Percentiles rank a stretch among this genome's conserved stretches.
These are phyloP conservation scores for Mythimna ferrago DNA, from an alignment of 2,888 invertebrate species.

Conservation along the genomic window DNA sequence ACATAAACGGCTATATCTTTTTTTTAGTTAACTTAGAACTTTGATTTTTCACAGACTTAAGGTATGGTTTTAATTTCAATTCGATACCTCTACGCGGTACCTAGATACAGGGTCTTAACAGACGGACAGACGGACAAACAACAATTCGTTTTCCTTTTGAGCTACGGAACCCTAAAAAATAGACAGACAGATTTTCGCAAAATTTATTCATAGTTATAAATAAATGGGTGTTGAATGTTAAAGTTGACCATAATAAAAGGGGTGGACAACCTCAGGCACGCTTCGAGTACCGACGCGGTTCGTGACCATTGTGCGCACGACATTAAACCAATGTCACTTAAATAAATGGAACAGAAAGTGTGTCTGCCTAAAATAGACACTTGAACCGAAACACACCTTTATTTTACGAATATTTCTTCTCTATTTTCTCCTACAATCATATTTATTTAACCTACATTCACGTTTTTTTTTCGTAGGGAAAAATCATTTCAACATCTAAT, in stretches of 20 bases:
- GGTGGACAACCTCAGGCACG: neutral
- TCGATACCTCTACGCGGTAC: too few relatives aligned
- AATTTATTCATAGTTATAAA: neutral
- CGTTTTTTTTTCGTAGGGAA: neutral
- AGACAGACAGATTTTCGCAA: neutral
- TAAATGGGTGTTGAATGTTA: neutral
- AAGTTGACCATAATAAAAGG: neutral
- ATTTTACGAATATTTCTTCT: neutral
- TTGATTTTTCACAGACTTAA: too few relatives aligned
- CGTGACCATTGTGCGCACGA: slow-evolving; percentile 2
- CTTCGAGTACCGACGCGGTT: neutral
- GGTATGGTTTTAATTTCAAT: too few relatives aligned
- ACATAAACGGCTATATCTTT: too few relatives aligned
- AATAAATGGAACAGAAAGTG: neutral
- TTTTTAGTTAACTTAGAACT: too few relatives aligned
- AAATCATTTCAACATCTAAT: neutral
- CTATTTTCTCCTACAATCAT: neutral
- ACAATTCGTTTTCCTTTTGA: too few relatives aligned
- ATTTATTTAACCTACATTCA: neutral
- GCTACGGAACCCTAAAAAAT: too few relatives aligned
- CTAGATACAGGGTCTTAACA: too few relatives aligned
- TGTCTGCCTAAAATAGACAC: neutral
- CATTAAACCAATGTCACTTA: neutral
- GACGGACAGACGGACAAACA: too few relatives aligned
- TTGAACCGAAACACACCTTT: too few relatives aligned